Conservation (phyloP, 2,113 vertebrate species). For the Cranoglanis bouderius region DNA sequence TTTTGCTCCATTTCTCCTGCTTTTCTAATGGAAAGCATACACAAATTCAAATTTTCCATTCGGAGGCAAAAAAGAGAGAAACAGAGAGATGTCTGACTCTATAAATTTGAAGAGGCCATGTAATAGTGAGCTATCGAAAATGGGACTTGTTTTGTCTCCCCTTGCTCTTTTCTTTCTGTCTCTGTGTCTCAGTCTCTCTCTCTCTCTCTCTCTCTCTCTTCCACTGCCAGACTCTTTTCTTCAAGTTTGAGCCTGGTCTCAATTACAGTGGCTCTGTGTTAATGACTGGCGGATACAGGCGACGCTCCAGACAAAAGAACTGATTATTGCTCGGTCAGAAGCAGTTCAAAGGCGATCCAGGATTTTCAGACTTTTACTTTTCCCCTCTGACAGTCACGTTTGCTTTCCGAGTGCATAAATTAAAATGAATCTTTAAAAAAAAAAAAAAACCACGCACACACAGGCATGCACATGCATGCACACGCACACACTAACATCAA, state of each 20-base stretch:
- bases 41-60: background rate
- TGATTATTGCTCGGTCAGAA: constrained; percentile 96
- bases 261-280: constrained; percentile 87
- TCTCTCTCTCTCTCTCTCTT: background rate
- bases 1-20: background rate
- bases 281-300: constrained; percentile 94
- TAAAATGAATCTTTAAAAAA: constrained; percentile 74
- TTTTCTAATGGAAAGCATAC: background rate
- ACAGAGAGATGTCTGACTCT: constrained; percentile 73
- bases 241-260: constrained; percentile 83
- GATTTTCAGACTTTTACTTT: constrained; percentile 78
- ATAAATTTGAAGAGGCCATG: constrained; percentile 92
- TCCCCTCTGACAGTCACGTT: constrained; percentile 88
- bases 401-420: constrained; percentile 80
- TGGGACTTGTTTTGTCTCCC: constrained; percentile 90
- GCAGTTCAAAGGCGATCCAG: constrained; percentile 96
- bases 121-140: constrained; percentile 92
- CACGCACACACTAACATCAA: constrained; percentile 86
- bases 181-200: background rate
- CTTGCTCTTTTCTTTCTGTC: constrained; percentile 37
- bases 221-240: constrained; percentile 24
- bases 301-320: constrained; percentile 94
- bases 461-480: constrained; percentile 47
- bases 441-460: constrained; percentile 59
- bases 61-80: constrained; percentile 44